Evolutionary conservation across 2,888 invertebrate species (phyloP).

Genomic region (Dryocosmus kuriphilus): DNA sequence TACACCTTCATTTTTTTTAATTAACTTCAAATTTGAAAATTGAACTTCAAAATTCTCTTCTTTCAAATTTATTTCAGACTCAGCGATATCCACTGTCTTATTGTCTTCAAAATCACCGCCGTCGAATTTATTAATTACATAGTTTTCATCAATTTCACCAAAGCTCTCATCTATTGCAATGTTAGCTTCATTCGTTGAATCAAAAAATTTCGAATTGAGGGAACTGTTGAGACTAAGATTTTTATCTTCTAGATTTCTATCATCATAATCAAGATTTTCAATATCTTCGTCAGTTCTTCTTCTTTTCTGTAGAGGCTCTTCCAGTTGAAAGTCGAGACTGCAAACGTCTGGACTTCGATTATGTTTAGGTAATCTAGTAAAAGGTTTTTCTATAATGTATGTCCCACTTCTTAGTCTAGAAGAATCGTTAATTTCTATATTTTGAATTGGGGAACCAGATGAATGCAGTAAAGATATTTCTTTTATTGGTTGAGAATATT

Average conservation of each 20-base stretch:
- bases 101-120: background rate
- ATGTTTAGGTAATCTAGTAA: background rate
- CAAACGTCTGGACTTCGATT: background rate
- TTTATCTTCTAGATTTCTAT: background rate
- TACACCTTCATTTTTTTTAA: background rate
- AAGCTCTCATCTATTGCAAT: background rate
- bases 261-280: background rate
- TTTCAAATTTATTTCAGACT: background rate
- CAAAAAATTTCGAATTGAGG: background rate
- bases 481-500: too few relatives aligned
- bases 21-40: background rate
- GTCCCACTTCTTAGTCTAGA: background rate
- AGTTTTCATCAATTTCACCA: background rate
- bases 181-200: background rate
- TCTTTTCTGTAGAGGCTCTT: background rate
- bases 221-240: background rate
- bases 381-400: conserved; percentile 6
- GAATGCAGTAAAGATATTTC: too few relatives aligned
- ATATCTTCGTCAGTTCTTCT: background rate
- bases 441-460: background rate
- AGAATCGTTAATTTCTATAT: background rate
- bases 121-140: background rate
- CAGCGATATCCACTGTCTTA: background rate
- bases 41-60: background rate
- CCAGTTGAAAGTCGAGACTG: background rate